Percentiles rank a stretch among this genome's conserved stretches.
These are phyloP conservation scores for Babylonia areolata DNA, from an alignment of 1,140 invertebrate species.

Conservation along the genomic window DNA sequence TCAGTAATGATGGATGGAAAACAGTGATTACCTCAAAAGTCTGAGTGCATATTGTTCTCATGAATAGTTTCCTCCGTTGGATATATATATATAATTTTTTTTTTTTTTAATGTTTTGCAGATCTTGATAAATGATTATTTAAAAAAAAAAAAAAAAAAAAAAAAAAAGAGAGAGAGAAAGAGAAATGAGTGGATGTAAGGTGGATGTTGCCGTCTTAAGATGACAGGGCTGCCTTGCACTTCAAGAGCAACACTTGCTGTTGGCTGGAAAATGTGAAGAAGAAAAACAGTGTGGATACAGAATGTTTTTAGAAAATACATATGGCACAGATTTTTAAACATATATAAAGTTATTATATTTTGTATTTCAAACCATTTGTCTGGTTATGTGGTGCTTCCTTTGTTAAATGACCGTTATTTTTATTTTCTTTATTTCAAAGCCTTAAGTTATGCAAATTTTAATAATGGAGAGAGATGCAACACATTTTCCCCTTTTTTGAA, in stretches of 20 bases:
- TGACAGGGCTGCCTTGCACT: neutral
- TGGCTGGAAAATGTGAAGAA: neutral
- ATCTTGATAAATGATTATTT: neutral
- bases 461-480: neutral
- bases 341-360: neutral
- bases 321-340: too few species aligned
- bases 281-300: neutral
- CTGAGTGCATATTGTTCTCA: slow-evolving; percentile 36
- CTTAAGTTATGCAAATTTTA: too few species aligned
- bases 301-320: neutral
- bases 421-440: too few species aligned
- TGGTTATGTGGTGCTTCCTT: neutral
- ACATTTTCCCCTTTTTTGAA: neutral
- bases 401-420: too few species aligned
- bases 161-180: too few species aligned
- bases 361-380: neutral
- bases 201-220: neutral
- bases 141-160: too few species aligned
- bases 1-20: neutral
- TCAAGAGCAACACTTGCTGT: neutral
- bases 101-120: neutral
- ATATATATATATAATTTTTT: neutral
- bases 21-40: slow-evolving; percentile 1
- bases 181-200: neutral
- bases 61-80: neutral